phyloP scores from a whole-genome alignment of 2,888 invertebrate species.

The Sesamia inferens region DNA sequence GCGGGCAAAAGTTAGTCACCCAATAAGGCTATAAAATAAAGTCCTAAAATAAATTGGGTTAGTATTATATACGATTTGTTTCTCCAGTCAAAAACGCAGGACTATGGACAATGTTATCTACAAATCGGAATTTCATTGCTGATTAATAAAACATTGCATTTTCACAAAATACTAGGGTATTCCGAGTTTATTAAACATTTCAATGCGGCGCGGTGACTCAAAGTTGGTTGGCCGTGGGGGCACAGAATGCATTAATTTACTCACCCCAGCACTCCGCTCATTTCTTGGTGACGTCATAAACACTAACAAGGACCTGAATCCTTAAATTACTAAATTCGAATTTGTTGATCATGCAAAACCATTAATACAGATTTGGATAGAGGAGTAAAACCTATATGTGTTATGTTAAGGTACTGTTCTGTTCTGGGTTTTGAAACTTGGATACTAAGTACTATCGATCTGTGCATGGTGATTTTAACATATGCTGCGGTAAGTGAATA shows the following conservation, averaged over 20 bases:
- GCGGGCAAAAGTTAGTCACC: background rate
- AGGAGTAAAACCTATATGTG: no score
- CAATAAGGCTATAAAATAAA: background rate
- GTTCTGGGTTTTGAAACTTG: background rate
- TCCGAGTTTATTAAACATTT: constrained; percentile 31
- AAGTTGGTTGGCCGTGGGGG: background rate
- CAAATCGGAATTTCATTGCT: background rate
- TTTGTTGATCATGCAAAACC: background rate
- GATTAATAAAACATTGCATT: background rate
- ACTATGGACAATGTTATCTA: background rate
- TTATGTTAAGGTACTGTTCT: background rate
- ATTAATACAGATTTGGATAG: background rate
- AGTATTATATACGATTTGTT: background rate
- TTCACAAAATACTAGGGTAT: background rate
- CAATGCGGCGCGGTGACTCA: constrained; percentile 36
- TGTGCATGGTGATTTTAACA: constrained; percentile 1
- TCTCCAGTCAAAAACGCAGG: background rate
- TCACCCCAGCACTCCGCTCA: constrained; percentile 18
- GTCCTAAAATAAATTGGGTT: background rate
- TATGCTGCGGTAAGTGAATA: background rate
- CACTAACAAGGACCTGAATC: constrained; percentile 23
- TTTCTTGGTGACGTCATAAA: constrained; percentile 50
- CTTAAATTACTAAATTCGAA: background rate
- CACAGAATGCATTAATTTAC: constrained; percentile 49
- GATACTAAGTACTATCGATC: constrained; percentile 15